phyloP scores from a whole-genome alignment of 1,140 invertebrate species.

The Elymnias hypermnestra region DNA sequence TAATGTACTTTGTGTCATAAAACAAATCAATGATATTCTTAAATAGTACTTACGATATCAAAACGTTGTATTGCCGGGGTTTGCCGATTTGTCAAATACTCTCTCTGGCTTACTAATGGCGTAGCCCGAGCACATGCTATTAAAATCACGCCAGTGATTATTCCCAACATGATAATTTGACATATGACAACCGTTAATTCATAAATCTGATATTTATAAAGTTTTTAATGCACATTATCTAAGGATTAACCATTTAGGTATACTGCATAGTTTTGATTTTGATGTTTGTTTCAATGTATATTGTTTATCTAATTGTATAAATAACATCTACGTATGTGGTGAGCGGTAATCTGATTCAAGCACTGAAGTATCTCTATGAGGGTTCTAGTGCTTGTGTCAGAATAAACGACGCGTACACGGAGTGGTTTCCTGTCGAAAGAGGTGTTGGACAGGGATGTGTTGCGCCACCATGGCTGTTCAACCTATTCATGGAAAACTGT shows the following conservation, averaged over 20 bases:
- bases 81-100: background rate
- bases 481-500: too few relatives aligned
- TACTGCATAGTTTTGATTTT: background rate
- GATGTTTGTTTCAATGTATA: background rate
- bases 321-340: too few relatives aligned
- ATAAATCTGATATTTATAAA: slow-evolving; percentile 9
- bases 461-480: too few relatives aligned
- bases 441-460: too few relatives aligned
- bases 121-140: slow-evolving; percentile 7
- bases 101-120: background rate
- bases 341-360: too few relatives aligned
- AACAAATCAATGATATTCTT: too few relatives aligned
- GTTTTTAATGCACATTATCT: slow-evolving; percentile 9
- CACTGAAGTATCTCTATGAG: too few relatives aligned
- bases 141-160: slow-evolving; percentile 7
- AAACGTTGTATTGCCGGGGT: background rate
- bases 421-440: too few relatives aligned
- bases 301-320: background rate
- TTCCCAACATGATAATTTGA: slow-evolving; percentile 9
- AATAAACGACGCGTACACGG: too few relatives aligned
- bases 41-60: slow-evolving; percentile 3
- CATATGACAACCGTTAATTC: slow-evolving; percentile 2
- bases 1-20: too few relatives aligned
- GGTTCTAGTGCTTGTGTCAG: too few relatives aligned
- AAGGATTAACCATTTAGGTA: slow-evolving; percentile 5